Conservation (phyloP, 1,140 invertebrate genomes). For the Tigriopus japonicus region DNA sequence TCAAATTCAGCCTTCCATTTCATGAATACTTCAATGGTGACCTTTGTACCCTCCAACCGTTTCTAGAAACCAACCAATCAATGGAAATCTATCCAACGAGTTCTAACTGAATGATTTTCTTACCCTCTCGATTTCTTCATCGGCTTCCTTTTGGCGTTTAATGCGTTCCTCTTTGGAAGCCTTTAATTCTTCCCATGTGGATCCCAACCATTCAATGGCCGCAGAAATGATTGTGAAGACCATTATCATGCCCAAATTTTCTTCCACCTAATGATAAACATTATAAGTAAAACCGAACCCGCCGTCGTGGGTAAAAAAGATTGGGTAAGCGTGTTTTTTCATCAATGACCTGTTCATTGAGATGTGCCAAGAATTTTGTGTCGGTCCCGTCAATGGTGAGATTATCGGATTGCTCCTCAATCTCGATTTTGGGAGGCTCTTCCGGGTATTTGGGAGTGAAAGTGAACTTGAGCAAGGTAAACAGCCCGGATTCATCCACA, state of each 20-base stretch:
- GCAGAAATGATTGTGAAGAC: constrained; percentile 83
- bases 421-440: not conserved
- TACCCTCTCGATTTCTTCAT: constrained; percentile 62
- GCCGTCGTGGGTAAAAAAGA: too few relatives aligned
- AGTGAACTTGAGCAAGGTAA: constrained; percentile 13
- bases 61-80: constrained; percentile 36
- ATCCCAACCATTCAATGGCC: constrained; percentile 77
- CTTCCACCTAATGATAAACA: constrained; percentile 40
- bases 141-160: constrained; percentile 43
- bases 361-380: constrained; percentile 6
- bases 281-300: too few relatives aligned
- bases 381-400: not conserved
- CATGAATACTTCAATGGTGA: constrained; percentile 88
- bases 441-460: constrained; percentile 10
- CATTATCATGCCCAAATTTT: constrained; percentile 92
- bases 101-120: constrained; percentile 26
- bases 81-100: too few relatives aligned
- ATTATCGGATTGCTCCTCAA: not conserved
- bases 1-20: constrained; percentile 88
- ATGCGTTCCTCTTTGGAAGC: constrained; percentile 46
- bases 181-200: constrained; percentile 54
- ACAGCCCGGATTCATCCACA: constrained; percentile 33
- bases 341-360: not conserved
- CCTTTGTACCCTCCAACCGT: constrained; percentile 79
- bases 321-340: too few relatives aligned